Base-by-base conservation (phyloP, 2,888 invertebrate genomes). In the Syrista parreyssii region DNA sequence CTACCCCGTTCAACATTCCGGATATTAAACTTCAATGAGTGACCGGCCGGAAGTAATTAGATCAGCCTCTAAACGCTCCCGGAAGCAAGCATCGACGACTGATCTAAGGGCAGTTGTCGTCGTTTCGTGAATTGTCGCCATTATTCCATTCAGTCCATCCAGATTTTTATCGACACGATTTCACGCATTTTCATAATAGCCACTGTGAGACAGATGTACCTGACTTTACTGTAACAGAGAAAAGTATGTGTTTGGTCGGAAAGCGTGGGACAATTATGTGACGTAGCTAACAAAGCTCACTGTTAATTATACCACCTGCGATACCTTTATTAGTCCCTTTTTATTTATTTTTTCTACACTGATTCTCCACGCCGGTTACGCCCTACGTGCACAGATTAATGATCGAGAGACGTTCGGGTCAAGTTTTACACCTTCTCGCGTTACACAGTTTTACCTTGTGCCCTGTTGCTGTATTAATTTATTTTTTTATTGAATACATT, bases 21-120 rank as follows among this genome's bases (percentile, higher is more conserved):
- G 85, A 86, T 86, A 86, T 86, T 87, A 85, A 86, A 84, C 85
- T 83, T 81, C 79, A 81, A 86, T 84, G 85, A 86, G 85, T 84
- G 83, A 80, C 83, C 82, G 81, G 84, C 83, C 88, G 89, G 89
- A 89, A 89, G 85, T 89, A 88, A 89, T 89, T 88, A 89, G 85
- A 86, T 83, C 82, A 82, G 84, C 86, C 86, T 85, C 81, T 83
- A 86, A 85, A 80, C 82, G 77, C 34, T 79, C 80, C 82, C 84
- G 82, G 83, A 85, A 84, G 82, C 71, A 55, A 55, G 55, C 55
- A 55, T 35, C 74, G 33, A 33, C 74, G 74, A 36, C n/a, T 23
- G 74, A 74, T 74, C 74, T 35, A n/a, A 74, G 71, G 71, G 71
- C 31, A 9, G 71, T 55, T 23, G 55, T 55, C 55, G 55, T 6